Evolutionary conservation across 2,888 invertebrate species (phyloP), one percentile per base, ranked within the genome.

Genomic region (Rhaphigaster nebulosa): DNA sequence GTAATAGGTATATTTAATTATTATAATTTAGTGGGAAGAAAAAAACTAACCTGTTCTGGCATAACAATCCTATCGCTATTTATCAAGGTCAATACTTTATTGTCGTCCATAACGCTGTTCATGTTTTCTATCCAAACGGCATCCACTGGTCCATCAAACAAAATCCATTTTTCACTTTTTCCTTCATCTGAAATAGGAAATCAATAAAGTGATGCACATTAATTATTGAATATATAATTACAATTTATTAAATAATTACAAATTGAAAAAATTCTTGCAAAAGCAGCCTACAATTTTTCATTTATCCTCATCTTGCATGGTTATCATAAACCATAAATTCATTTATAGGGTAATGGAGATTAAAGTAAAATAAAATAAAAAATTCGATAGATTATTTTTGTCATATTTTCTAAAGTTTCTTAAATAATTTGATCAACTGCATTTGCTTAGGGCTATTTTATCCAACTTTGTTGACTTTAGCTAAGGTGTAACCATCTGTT

Each of bases 111-210:
- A 90, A 98, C 98, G 80, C 98, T 98, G 94, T 98, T 98, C 95
- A 98, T 97, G 93, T 98, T 98, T 94, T 98, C 98, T 92, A 98
- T 98, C 98, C 98, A 98, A 26, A 98, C 97, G 0, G 98, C 98
- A 94, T 98, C 98, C 0, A 98, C 98, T 0, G 98, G 98, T 0
- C 98, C 98, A 93, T 98, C 98, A 94, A 98, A 98, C 88, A 98
- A 94, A 90, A 98, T 96, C 98, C 98, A 98, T 93, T 98, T 98
- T 93, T 96, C 96, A 93, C 97, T 97, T 0, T 96, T 95, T 0
- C 96, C 96, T 92, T 97, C 97, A 92, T 97, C 97, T 95, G 92
- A 38, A 93, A 93, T 52, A 60, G 45, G 41, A 91, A 90, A 87
- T 76, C 87, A 88, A 29, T 8, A 45, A 13, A 38, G 18, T n/a